Conservation (phyloP, 2,888 invertebrate genomes). For the Nemoura dubitans region DNA sequence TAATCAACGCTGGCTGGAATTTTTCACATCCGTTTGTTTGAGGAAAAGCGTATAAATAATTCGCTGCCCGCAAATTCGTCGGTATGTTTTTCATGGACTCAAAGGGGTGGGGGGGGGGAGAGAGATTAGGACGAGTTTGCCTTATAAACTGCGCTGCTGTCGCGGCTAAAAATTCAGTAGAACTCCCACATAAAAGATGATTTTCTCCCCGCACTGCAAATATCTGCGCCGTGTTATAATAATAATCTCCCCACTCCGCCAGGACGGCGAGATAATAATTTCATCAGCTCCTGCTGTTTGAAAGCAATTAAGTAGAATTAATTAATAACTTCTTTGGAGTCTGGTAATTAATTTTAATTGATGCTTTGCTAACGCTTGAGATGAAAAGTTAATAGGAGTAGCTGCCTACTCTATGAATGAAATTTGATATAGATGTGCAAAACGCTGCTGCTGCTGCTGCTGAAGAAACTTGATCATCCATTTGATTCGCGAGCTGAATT, state of each 20-base stretch:
- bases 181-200: background rate
- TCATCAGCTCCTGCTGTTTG: constrained; percentile 14
- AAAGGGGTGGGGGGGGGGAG: constrained; percentile 41
- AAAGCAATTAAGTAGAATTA: constrained; percentile 38
- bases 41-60: constrained; percentile 7
- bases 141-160: background rate
- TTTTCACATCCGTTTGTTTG: constrained; percentile 24
- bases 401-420: background rate
- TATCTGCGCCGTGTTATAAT: background rate
- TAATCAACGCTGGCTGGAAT: constrained; percentile 24
- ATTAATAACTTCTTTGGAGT: constrained; percentile 24
- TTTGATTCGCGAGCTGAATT: background rate
- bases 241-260: background rate
- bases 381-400: background rate
- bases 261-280: background rate
- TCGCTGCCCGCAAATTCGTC: background rate
- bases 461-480: background rate
- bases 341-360: constrained; percentile 30
- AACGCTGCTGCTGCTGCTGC: background rate
- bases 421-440: background rate
- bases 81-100: background rate
- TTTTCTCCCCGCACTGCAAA: background rate
- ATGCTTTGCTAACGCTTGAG: background rate
- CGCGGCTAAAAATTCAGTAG: background rate
- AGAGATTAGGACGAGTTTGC: background rate